Evolutionary conservation across 1,140 invertebrate species (phyloP).

Genomic region (Euschistus heros): DNA sequence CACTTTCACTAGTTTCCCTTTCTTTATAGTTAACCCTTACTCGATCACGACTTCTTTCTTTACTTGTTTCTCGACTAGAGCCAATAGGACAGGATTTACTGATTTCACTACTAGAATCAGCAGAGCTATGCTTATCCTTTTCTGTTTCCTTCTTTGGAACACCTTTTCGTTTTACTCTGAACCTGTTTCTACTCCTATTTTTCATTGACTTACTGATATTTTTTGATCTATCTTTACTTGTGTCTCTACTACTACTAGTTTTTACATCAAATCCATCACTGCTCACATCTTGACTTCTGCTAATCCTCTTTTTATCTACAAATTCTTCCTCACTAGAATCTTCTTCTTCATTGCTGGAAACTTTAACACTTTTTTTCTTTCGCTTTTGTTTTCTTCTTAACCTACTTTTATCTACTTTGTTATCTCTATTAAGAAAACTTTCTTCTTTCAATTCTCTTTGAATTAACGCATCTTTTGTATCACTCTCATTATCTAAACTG

Average conservation of each 20-base stretch:
- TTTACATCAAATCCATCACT: constrained; percentile 4
- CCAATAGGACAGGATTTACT: background rate
- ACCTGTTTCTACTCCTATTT: constrained; percentile 9
- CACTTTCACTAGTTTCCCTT: constrained; percentile 26
- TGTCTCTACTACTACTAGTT: constrained; percentile 8
- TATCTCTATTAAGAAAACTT: constrained; percentile 6
- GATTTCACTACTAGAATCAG: background rate
- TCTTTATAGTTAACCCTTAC: constrained; percentile 23
- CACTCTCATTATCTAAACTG: constrained; percentile 30
- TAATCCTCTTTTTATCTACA: background rate
- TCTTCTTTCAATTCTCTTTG: constrained; percentile 29
- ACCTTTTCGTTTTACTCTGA: background rate
- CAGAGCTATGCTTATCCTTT: background rate
- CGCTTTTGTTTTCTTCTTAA: constrained; percentile 32
- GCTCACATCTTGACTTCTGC: background rate
- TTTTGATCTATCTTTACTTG: constrained; percentile 6
- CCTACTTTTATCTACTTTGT: constrained; percentile 7
- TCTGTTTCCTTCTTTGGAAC: background rate
- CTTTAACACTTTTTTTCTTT: constrained; percentile 35
- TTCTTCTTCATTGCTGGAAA: constrained; percentile 35
- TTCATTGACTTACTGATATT: background rate
- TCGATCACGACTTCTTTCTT: constrained; percentile 17
- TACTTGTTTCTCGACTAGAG: constrained; percentile 18
- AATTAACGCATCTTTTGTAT: constrained; percentile 35
- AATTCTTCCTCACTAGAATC: background rate